Evolutionary conservation across 2,888 invertebrate genomes (phyloP).

Genomic region (Brenthis ino): DNA sequence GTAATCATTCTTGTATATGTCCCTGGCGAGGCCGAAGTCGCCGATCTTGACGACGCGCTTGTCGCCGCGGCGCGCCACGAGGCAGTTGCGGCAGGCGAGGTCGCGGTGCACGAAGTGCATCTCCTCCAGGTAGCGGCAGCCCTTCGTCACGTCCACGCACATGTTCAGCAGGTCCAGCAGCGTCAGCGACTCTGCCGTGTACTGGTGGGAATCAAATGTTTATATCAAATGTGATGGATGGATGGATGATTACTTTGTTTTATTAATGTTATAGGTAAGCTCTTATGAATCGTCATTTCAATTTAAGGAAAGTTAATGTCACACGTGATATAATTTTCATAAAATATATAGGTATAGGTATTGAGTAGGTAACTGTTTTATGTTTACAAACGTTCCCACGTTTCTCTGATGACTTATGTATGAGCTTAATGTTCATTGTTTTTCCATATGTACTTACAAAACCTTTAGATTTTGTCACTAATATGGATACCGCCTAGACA

Average conservation of each 20-base stretch:
- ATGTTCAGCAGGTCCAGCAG: constrained; percentile 93
- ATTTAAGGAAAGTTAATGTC: neutral
- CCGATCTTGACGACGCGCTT: constrained; percentile 96
- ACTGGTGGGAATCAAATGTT: constrained; percentile 59
- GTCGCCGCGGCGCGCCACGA: constrained; percentile 89
- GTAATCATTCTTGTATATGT: constrained; percentile 98
- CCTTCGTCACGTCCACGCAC: constrained; percentile 97
- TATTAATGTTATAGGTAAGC: neutral
- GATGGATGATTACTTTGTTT: neutral
- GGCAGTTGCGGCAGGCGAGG: constrained; percentile 96
- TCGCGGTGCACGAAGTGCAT: constrained; percentile 99
- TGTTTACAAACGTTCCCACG: no score
- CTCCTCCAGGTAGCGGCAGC: constrained; percentile 97
- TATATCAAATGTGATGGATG: neutral
- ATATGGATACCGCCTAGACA: no score
- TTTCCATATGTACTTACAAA: no score
- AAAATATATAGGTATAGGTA: no score
- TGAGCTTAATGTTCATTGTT: no score
- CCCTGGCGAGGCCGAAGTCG: constrained; percentile 97
- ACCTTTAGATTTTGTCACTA: no score
- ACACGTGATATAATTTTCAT: no score
- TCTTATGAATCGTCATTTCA: neutral
- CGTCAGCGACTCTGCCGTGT: constrained; percentile 85
- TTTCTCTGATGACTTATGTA: no score
- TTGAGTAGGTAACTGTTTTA: no score